Evolutionary conservation across 2,797 vertebrate genomes (phyloP).

Genomic region (Premnoplex brunnescens): DNA sequence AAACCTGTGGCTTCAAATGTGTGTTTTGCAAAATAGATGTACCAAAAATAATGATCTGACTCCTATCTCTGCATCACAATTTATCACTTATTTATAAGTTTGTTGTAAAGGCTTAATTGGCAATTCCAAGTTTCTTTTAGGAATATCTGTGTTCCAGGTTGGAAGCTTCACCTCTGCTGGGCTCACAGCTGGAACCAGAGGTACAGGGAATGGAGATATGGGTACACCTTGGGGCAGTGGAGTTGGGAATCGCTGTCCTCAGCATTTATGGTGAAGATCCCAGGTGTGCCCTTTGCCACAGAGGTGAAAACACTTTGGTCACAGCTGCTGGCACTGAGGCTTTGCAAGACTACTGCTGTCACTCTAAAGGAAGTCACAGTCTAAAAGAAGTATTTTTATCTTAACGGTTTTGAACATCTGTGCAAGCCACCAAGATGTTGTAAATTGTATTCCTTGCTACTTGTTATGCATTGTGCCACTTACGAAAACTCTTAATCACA

Average conservation of each 20-base stretch:
- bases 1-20: not conserved
- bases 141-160: not conserved
- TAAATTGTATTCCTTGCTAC: not conserved
- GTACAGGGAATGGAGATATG: not conserved
- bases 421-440: not conserved
- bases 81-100: not conserved
- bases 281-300: not conserved
- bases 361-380: not conserved
- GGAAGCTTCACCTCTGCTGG: not conserved
- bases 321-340: not conserved
- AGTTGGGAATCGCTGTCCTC: not conserved
- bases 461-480: not conserved
- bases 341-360: not conserved
- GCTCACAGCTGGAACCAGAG: not conserved
- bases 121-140: not conserved
- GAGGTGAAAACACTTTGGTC: not conserved
- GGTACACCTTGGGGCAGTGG: fast-evolving
- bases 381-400: conserved; percentile 26
- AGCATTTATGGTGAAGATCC: fast-evolving
- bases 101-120: not conserved
- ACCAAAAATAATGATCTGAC: not conserved
- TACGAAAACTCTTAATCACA: not conserved
- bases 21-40: not conserved
- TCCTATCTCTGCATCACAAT: not conserved
- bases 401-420: conserved; percentile 51